Base-by-base conservation (phyloP, 2,888 invertebrate genomes). In the Thecocarcelia acutangulata region DNA sequence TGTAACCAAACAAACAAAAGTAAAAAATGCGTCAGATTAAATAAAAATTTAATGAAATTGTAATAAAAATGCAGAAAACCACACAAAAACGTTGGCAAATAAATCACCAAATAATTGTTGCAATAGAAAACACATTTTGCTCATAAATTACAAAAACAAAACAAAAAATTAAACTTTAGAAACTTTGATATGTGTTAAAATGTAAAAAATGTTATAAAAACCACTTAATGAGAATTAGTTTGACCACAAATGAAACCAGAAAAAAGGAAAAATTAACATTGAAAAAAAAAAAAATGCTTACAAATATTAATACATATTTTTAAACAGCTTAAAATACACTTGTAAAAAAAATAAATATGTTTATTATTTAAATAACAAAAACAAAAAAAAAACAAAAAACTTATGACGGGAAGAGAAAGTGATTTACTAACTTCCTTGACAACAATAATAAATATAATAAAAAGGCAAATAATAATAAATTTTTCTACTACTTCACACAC, bases 131-230 rank as follows among this genome's bases (percentile, higher is more conserved):
- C 24, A 66, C 21, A 42, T 37, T 52, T 33, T 5, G 9, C 33
- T 33, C 9, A n/a, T n/a, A n/a, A n/a, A n/a, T 5, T 9, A 33
- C 33, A 56, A 77, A 85, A 84, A n/a, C n/a, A n/a, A n/a, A n/a
- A n/a, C n/a, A n/a, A 86, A 86, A 85, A 84, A 85, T 40, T n/a
- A 24, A 59, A 44, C 42, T 15, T 9, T 24, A 40, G 42, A 44
- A 24, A 2, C 21, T 85, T 84, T 87, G 85, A 86, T 88, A 85
- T 85, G 85, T 85, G 84, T 87, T 86, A 85, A 86, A 87, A 83
- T 85, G 81, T 83, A 9, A 59, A 70, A 50, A 72, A 54, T 68
- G 19, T 17, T 44, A 61, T 19, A 15, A 15, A 61, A 72, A 59
- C 63, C 40, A 59, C 58, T 63, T 64, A 64, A 50, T 19, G 54